phyloP scores from a whole-genome alignment of 2,888 invertebrate genomes.

The Atrina japonica region DNA sequence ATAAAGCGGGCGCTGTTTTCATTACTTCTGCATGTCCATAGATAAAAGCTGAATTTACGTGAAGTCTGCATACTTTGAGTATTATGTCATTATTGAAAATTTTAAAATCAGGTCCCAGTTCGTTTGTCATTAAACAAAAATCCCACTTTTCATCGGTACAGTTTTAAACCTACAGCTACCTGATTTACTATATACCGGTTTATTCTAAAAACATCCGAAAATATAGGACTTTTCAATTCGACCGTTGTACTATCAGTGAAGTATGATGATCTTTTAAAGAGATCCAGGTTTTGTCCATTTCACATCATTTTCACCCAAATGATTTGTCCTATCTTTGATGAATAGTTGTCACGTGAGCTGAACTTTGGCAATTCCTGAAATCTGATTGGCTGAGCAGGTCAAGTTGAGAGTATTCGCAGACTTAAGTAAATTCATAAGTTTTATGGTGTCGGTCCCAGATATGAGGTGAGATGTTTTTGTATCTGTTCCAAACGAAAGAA shows the following conservation, averaged over 20 bases:
- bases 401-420: too few species aligned
- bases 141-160: conserved; percentile 23
- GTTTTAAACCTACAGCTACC: conserved; percentile 21
- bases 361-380: too few species aligned
- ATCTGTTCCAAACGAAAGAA: conserved; percentile 25
- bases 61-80: conserved; percentile 37
- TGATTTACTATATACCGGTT: conserved; percentile 35
- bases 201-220: conserved; percentile 29
- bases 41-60: conserved; percentile 46
- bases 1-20: conserved; percentile 14
- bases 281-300: conserved; percentile 12
- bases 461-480: conserved; percentile 36
- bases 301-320: conserved; percentile 20
- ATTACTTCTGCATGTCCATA: conserved; percentile 42
- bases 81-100: conserved; percentile 31
- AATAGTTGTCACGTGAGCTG: too few species aligned
- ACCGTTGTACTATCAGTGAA: conserved; percentile 14
- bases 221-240: conserved; percentile 31
- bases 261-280: conserved; percentile 13
- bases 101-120: conserved; percentile 12
- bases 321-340: conserved; percentile 18
- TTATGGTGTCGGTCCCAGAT: too few species aligned
- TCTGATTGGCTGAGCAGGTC: too few species aligned
- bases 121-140: conserved; percentile 32
- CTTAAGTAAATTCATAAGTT: too few species aligned